Percentiles rank a stretch among this genome's conserved stretches.
Evolutionary conservation across 2,888 invertebrate genomes (phyloP).

Genomic region (Uloborus plumipes): DNA sequence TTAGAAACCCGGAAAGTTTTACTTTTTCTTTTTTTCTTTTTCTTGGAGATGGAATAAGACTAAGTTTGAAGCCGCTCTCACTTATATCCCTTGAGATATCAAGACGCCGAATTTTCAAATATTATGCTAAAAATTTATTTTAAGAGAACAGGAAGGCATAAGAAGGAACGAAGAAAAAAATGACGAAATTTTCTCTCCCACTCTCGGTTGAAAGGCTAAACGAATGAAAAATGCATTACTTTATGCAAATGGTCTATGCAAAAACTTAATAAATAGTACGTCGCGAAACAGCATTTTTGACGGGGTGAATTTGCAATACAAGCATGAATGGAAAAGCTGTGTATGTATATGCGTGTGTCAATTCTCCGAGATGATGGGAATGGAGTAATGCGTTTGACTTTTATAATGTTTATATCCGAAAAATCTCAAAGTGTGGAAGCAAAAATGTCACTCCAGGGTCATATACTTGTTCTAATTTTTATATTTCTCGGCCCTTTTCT

Average conservation of each 20-base stretch:
- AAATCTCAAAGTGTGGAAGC: conserved; percentile 4
- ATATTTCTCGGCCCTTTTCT: not conserved
- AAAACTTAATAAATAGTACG: conserved; percentile 19
- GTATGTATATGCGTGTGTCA: conserved; percentile 3
- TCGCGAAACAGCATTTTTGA: conserved; percentile 16
- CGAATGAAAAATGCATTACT: conserved; percentile 34
- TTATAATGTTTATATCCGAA: conserved; percentile 10
- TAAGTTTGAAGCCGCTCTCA: too few species aligned
- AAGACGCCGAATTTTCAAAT: too few species aligned
- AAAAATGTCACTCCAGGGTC: not conserved
- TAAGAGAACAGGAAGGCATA: not conserved
- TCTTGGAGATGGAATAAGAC: too few species aligned
- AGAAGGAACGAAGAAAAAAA: not conserved
- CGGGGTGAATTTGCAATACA: conserved; percentile 20
- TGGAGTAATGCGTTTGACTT: conserved; percentile 9
- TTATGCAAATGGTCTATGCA: conserved; percentile 23
- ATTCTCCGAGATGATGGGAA: conserved; percentile 15
- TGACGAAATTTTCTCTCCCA: conserved; percentile 1
- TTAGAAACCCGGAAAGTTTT: too few species aligned
- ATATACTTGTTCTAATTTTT: conserved; percentile 1
- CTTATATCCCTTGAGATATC: too few species aligned
- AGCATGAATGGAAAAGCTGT: conserved; percentile 12
- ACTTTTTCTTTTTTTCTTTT: too few species aligned
- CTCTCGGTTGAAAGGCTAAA: conserved; percentile 21
- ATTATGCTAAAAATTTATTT: too few species aligned